Evolutionary conservation across 2,888 invertebrate species (phyloP), one percentile per base, ranked within the genome.

Genomic region (Protophormia terraenovae): DNA sequence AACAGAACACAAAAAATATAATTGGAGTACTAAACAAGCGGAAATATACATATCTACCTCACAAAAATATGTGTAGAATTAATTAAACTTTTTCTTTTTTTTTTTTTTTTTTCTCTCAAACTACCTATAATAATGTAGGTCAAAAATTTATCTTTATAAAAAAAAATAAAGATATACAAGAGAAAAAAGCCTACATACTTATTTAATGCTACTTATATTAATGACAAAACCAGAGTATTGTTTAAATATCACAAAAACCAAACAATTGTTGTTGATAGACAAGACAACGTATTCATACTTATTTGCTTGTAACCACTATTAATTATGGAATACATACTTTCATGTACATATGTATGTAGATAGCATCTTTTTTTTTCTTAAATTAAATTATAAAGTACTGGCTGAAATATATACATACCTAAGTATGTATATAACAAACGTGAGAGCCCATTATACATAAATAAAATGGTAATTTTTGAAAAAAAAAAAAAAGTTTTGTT

Each of bases 251-350:
- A 58, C 27, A 29, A 45, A 47, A 41, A 14, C 2, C 16, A 16
- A 55, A 53, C 66, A 27, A 66, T 66, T 45, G 27, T 45, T 27
- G 64, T 45, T 45, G 24, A 53, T 24, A 69, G 24, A 24, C 45
- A 45, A 41, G 1, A 4, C 53, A 32, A 19, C 47, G 3, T 6
- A 19, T 19, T 16, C 16, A 22, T 45, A n/a, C n/a, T n/a, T 41
- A 3, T 24, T 24, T 47, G 22, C 29, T 6, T n/a, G 19, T 32
- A n/a, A n/a, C n/a, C n/a, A n/a, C n/a, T n/a, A n/a, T n/a, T n/a
- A n/a, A n/a, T n/a, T n/a, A 8, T 8, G 27, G 8, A 16, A 2
- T 45, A 27, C 27, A 10, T 22, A 53, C 3, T 12, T n/a, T n/a
- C 7, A 16, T 45, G 16, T 50, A 64, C 10, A 29, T 5, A 50